phyloP scores from a whole-genome alignment of 2,888 invertebrate species.

The Eugnorisma glareosa region DNA sequence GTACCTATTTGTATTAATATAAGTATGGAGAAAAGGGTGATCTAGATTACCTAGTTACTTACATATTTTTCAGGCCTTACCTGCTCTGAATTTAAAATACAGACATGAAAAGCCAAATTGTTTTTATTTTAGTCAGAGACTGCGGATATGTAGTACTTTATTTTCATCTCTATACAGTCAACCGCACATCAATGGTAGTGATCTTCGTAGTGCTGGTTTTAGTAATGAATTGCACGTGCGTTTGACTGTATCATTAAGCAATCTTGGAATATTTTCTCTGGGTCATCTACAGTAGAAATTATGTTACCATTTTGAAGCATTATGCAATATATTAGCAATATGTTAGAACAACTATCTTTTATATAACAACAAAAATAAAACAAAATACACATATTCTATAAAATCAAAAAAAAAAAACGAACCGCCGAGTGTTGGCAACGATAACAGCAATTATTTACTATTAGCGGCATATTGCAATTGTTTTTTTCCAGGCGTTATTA shows the following conservation, averaged over 20 bases:
- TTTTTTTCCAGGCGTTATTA: slow-evolving; percentile 45
- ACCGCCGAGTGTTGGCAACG: slow-evolving; percentile 16
- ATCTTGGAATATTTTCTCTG: not conserved
- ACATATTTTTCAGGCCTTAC: slow-evolving; percentile 32
- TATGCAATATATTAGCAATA: not conserved
- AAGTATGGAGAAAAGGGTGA: not conserved
- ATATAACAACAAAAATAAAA: no score
- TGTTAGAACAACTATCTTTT: not conserved
- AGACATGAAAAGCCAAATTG: slow-evolving; percentile 1
- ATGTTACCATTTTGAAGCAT: not conserved
- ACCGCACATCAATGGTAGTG: not conserved
- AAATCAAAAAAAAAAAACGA: slow-evolving; percentile 19
- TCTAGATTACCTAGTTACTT: slow-evolving; percentile 2
- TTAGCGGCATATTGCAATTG: slow-evolving; percentile 43
- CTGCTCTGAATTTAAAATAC: slow-evolving; percentile 41
- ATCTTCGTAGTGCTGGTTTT: not conserved
- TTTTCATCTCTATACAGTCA: not conserved
- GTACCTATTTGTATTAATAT: not conserved
- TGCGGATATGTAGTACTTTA: not conserved
- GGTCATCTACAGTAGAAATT: not conserved
- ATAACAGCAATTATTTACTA: slow-evolving; percentile 47
- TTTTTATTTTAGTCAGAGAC: slow-evolving; percentile 1
- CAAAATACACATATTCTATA: not conserved
- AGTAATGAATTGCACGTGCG: not conserved
- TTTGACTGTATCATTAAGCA: not conserved